Evolutionary conservation across 1,140 invertebrate genomes (phyloP).

Genomic region (Acromyrmex charruanus): DNA sequence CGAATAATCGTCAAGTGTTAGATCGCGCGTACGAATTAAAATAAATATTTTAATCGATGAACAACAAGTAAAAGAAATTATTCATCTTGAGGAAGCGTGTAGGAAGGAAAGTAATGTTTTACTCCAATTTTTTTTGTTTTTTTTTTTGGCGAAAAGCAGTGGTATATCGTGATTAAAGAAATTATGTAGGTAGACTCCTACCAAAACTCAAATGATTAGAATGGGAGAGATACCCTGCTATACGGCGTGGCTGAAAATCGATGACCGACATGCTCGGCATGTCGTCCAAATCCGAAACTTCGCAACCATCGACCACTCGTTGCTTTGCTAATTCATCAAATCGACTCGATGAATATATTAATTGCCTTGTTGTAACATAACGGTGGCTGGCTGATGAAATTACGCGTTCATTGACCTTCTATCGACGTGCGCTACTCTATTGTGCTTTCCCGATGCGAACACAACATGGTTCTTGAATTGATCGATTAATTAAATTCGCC

Average conservation of each 20-base stretch:
- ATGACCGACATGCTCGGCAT: conserved; percentile 46
- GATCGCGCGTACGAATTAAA: neutral
- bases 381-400: conserved; percentile 51
- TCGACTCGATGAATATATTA: conserved; percentile 63
- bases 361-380: conserved; percentile 60
- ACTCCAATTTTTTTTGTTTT: neutral
- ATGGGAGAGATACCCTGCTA: neutral
- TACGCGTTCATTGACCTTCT: conserved; percentile 61
- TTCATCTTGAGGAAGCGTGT: neutral
- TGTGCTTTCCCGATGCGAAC: conserved; percentile 57
- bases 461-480: conserved; percentile 61
- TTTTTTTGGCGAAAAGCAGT: neutral
- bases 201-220: neutral
- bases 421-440: conserved; percentile 54
- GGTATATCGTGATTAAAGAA: too few species aligned
- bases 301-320: conserved; percentile 37
- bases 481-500: conserved; percentile 54
- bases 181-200: too few species aligned
- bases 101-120: neutral
- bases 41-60: neutral
- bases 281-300: conserved; percentile 45
- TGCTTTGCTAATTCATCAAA: conserved; percentile 64
- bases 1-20: neutral
- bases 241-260: conserved; percentile 39
- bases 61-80: neutral